Percentiles rank a stretch among this genome's conserved stretches.
Conservation (phyloP, 2,797 vertebrate genomes). For the Trematomus bernacchii region DNA sequence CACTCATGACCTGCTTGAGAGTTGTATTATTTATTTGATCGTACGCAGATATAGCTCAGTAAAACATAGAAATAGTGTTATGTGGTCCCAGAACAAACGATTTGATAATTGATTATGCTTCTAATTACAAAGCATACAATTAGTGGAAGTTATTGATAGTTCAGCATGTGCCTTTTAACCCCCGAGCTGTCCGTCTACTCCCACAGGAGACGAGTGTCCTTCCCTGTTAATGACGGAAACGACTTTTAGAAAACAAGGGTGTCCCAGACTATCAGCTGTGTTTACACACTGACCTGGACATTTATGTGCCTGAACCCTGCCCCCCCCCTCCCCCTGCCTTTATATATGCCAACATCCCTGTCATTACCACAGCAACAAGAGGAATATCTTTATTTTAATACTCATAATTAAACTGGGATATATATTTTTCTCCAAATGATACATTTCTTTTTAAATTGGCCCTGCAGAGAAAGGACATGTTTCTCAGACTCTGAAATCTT, state of each 20-base stretch:
- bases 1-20: constrained; percentile 1
- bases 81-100: constrained; percentile 69
- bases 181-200: constrained; percentile 82
- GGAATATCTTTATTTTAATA: background rate
- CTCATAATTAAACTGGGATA: background rate
- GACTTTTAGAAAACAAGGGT: constrained; percentile 85
- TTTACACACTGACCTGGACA: constrained; percentile 80
- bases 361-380: constrained; percentile 33
- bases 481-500: constrained; percentile 37
- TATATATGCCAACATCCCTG: constrained; percentile 42
- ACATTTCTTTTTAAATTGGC: constrained; percentile 15
- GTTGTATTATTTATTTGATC: constrained; percentile 29
- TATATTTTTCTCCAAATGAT: constrained; percentile 14
- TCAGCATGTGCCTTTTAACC: constrained; percentile 84
- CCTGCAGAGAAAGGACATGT: constrained; percentile 26
- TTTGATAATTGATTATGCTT: constrained; percentile 87
- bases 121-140: constrained; percentile 88
- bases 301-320: constrained; percentile 61
- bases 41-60: constrained; percentile 26
- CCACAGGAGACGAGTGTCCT: constrained; percentile 86
- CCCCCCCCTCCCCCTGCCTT: constrained; percentile 24
- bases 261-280: constrained; percentile 78
- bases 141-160: constrained; percentile 89
- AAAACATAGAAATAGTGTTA: background rate
- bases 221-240: constrained; percentile 82